Evolutionary conservation across 2,888 invertebrate genomes (phyloP).

Genomic region (Biston betularia): DNA sequence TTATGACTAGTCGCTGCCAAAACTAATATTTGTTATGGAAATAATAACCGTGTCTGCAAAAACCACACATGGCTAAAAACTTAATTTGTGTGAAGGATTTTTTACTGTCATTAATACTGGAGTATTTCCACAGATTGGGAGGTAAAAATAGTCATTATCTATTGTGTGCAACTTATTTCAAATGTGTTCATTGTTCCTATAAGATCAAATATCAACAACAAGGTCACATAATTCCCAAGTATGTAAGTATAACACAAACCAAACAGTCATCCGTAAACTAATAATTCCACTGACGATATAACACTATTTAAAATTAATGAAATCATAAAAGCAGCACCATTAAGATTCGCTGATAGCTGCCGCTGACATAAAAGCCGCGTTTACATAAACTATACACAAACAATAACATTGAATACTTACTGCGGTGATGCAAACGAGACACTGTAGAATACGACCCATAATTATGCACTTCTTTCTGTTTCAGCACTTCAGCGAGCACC

Average conservation of each 20-base stretch:
- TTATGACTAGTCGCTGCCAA: constrained; percentile 5
- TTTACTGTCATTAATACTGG: constrained; percentile 23
- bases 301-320: constrained; percentile 22
- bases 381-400: constrained; percentile 24
- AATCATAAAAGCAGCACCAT: constrained; percentile 27
- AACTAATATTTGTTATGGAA: constrained; percentile 31
- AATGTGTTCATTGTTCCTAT: neutral
- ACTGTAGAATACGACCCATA: constrained; percentile 66
- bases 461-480: constrained; percentile 41
- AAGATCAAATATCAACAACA: constrained; percentile 2
- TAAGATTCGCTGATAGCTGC: constrained; percentile 23
- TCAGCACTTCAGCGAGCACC: constrained; percentile 52
- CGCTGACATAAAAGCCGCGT: constrained; percentile 8
- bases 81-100: constrained; percentile 37
- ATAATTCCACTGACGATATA: neutral
- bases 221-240: constrained; percentile 13
- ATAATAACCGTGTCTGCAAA: constrained; percentile 26
- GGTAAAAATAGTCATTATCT: constrained; percentile 22
- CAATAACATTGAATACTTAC: constrained; percentile 56
- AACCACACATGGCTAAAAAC: constrained; percentile 23
- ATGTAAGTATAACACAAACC: too few relatives aligned
- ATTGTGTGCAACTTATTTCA: constrained; percentile 15
- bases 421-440: constrained; percentile 61
- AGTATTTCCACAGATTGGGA: constrained; percentile 18
- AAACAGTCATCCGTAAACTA: neutral